phyloP scores from a whole-genome alignment of 2,113 vertebrate genomes.

The Dunckerocampus dactyliophorus region DNA sequence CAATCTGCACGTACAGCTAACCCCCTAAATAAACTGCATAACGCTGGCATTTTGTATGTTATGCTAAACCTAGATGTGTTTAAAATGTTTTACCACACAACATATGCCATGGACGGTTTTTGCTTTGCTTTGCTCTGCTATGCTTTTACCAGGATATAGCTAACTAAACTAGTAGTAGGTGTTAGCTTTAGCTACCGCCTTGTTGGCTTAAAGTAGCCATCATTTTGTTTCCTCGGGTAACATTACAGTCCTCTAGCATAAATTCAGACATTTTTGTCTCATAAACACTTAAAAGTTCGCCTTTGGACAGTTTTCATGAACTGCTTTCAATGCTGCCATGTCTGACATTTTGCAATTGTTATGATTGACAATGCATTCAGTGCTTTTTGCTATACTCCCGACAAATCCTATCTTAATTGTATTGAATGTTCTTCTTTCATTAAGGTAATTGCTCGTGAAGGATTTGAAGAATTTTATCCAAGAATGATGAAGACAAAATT shows the following conservation, averaged over 20 bases:
- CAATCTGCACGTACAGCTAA: background rate
- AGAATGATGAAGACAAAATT: constrained; percentile 96
- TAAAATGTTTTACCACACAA: background rate
- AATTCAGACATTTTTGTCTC: background rate
- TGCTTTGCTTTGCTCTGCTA: background rate
- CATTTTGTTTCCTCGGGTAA: too few relatives aligned
- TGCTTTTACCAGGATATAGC: background rate
- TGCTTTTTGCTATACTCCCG: constrained; percentile 24
- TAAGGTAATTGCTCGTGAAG: constrained; percentile 99
- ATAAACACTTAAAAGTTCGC: background rate
- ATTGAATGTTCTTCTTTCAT: constrained; percentile 99
- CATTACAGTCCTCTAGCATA: too few relatives aligned
- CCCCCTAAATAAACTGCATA: background rate
- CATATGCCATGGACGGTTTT: too few relatives aligned
- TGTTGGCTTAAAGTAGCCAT: background rate
- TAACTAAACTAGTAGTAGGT: background rate
- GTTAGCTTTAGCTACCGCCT: background rate
- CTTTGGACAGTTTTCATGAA: constrained; percentile 25
- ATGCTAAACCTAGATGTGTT: background rate
- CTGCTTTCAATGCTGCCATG: constrained; percentile 26
- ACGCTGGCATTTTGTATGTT: background rate
- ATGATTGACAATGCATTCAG: constrained; percentile 29
- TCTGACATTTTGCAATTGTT: background rate
- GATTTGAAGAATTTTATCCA: constrained; percentile 99
- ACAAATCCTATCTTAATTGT: constrained; percentile 89